Conservation (phyloP, 2,888 invertebrate species). For the Tiliacea citrago region DNA sequence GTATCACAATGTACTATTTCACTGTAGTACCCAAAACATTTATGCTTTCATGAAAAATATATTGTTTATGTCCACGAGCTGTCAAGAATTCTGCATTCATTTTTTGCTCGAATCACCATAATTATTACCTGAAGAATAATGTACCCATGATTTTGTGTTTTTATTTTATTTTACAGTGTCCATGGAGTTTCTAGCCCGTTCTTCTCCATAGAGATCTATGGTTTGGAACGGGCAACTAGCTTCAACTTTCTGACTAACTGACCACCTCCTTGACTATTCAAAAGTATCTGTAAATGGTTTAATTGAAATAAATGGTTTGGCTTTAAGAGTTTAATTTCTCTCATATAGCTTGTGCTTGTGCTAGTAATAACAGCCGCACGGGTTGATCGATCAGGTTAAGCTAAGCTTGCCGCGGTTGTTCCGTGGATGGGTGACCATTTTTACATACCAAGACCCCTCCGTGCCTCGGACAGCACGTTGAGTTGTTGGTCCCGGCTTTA, state of each 20-base stretch:
- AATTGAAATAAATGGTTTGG: background rate
- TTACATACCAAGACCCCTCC: too few species aligned
- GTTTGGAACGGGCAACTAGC: background rate
- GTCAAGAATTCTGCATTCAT: too few species aligned
- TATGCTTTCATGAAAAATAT: background rate
- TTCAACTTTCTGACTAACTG: background rate
- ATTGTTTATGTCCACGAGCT: background rate
- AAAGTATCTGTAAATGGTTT: background rate
- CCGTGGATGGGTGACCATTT: too few species aligned
- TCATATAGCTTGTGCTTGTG: too few species aligned
- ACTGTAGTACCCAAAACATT: background rate
- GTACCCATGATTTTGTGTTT: background rate
- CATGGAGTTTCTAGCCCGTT: background rate
- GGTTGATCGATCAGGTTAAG: too few species aligned
- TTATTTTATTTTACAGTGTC: background rate
- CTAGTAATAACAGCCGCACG: too few species aligned
- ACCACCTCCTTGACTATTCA: background rate
- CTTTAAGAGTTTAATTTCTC: background rate
- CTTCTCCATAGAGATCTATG: background rate
- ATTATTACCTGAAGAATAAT: background rate
- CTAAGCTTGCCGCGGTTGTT: too few species aligned
- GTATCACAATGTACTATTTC: too few species aligned
- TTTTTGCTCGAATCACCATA: too few species aligned
- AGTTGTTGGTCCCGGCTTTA: too few species aligned
- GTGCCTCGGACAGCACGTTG: too few species aligned